A percentile compares a stretch with the other conserved stretches of the same genome.
Evolutionary conservation across 2,888 invertebrate genomes (phyloP).

Genomic region (Bombyx huttoni): DNA sequence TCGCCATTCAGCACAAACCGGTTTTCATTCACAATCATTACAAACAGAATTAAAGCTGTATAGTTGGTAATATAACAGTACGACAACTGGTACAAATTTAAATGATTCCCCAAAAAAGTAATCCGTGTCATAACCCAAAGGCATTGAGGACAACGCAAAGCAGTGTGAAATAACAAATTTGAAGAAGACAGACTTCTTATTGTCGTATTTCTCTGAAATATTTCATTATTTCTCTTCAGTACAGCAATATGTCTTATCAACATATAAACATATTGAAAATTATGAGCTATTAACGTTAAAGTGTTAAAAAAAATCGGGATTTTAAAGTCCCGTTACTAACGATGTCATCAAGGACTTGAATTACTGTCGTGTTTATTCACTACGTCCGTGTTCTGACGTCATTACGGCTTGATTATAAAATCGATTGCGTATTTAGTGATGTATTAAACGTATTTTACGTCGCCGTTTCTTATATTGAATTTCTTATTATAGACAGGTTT

Average conservation of each 20-base stretch:
- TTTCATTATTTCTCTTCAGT: too few relatives aligned
- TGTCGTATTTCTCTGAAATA: too few relatives aligned
- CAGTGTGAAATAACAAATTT: too few relatives aligned
- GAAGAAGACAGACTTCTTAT: too few relatives aligned
- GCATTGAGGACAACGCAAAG: too few relatives aligned
- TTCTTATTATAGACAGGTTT: slow-evolving; percentile 1
- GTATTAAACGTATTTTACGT: slow-evolving; percentile 2
- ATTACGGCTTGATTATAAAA: neutral
- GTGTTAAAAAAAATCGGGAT: neutral
- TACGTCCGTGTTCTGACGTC: neutral
- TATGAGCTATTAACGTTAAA: neutral
- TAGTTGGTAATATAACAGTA: neutral
- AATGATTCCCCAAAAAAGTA: too few relatives aligned
- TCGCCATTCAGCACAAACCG: neutral
- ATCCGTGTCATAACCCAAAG: too few relatives aligned
- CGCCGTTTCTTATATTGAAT: neutral
- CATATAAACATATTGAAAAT: neutral
- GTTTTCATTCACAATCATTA: neutral
- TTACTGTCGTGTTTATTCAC: neutral
- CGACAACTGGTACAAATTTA: neutral
- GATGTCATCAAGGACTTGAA: neutral
- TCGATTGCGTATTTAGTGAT: slow-evolving; percentile 2
- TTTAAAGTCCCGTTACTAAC: neutral
- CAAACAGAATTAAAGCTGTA: neutral
- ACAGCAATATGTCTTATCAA: too few relatives aligned